These are phyloP conservation scores for Muscicapa comitata DNA, from an alignment of 2,797 vertebrate species.

Conservation along the genomic window DNA sequence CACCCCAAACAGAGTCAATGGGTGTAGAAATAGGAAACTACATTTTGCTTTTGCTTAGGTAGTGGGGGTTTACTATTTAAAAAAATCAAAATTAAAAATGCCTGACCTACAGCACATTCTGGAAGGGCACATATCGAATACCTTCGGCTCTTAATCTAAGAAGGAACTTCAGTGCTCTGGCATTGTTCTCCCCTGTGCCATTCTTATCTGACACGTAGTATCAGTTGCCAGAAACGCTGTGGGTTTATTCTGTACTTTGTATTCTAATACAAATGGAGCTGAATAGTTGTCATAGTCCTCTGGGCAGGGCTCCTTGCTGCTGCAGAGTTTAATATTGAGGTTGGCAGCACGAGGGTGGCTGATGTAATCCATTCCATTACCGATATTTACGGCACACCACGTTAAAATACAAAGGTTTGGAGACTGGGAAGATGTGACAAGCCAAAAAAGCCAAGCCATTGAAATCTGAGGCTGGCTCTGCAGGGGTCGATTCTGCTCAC, in stretches of 20 bases:
- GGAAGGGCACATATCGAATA: background rate
- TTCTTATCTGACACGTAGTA: conserved; percentile 56
- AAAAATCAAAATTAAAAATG: background rate
- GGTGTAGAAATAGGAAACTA: background rate
- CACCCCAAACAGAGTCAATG: background rate
- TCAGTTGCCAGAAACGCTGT: conserved; percentile 47
- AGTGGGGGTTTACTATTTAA: background rate
- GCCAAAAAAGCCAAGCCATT: conserved; percentile 12
- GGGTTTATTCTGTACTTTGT: conserved; percentile 41
- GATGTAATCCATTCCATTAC: conserved; percentile 67
- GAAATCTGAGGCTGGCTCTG: background rate
- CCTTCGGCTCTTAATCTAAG: background rate
- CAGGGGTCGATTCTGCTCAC: background rate
- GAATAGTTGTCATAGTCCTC: conserved; percentile 60
- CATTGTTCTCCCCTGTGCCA: conserved; percentile 27
- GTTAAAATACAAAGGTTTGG: conserved; percentile 27
- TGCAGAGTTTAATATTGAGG: conserved; percentile 32
- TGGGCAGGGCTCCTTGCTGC: conserved; percentile 52
- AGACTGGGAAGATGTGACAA: conserved; percentile 12
- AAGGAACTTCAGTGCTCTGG: background rate
- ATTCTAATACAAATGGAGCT: conserved; percentile 44
- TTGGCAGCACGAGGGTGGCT: conserved; percentile 47
- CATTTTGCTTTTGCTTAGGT: background rate
- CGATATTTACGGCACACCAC: conserved; percentile 25
- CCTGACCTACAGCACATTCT: background rate